Evolutionary conservation across 2,797 vertebrate species (phyloP).

Genomic region (Garrulus glandarius): DNA sequence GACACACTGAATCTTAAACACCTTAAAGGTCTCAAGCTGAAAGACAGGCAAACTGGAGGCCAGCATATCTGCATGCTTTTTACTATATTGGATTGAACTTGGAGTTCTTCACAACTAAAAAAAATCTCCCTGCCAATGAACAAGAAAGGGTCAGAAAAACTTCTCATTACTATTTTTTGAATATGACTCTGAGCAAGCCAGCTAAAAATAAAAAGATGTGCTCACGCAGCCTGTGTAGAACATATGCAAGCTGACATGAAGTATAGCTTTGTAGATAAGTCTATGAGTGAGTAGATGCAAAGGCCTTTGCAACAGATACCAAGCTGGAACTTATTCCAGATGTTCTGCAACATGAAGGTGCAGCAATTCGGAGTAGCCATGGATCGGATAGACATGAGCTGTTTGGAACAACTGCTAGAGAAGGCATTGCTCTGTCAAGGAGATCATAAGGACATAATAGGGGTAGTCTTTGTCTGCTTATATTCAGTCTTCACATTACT

Average conservation of each 20-base stretch:
- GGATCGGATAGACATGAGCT: neutral
- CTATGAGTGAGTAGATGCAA: neutral
- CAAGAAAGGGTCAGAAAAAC: neutral
- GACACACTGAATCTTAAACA: neutral
- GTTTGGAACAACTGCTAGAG: neutral
- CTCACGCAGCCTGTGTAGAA: neutral
- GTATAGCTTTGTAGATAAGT: neutral
- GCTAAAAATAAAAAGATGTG: neutral
- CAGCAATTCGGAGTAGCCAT: rapidly evolving
- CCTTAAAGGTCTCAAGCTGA: neutral
- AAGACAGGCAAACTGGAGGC: neutral
- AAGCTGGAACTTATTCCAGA: neutral
- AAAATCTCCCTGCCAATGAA: neutral
- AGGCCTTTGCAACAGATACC: neutral
- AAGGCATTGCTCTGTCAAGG: neutral
- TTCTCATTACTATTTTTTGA: neutral
- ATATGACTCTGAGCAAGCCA: neutral
- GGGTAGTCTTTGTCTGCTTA: neutral
- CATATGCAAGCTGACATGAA: neutral
- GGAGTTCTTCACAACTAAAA: neutral
- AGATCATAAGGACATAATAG: neutral
- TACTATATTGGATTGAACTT: neutral
- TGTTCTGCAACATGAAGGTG: neutral
- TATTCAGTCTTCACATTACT: neutral
- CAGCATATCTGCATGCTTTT: rapidly evolving